A percentile compares a stretch with the other conserved stretches of the same genome.
Evolutionary conservation across 2,888 invertebrate species (phyloP).

Genomic region (Hypomecis atomaria): DNA sequence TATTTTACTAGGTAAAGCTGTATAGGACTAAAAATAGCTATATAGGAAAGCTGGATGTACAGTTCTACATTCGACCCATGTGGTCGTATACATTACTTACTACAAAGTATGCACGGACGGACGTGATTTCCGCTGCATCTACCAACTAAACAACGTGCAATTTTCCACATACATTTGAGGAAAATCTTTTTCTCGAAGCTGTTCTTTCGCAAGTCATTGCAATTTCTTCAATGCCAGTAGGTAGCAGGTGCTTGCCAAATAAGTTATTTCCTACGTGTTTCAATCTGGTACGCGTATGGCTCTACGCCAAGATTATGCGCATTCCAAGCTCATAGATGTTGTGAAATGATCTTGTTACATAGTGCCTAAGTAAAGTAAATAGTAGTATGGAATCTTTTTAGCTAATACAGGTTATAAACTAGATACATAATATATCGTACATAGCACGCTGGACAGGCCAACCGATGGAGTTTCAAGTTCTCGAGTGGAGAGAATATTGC

Average conservation of each 20-base stretch:
- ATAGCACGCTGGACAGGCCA: too few relatives aligned
- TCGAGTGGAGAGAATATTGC: too few relatives aligned
- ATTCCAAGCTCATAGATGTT: constrained; percentile 13
- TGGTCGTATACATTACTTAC: too few relatives aligned
- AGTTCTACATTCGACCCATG: too few relatives aligned
- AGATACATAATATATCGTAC: too few relatives aligned
- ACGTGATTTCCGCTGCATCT: not conserved
- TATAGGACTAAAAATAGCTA: too few relatives aligned
- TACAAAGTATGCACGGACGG: not conserved
- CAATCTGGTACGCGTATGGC: constrained; percentile 4
- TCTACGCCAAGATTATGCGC: constrained; percentile 15
- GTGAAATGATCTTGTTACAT: constrained; percentile 5
- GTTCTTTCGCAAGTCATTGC: not conserved
- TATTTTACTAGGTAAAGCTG: too few relatives aligned
- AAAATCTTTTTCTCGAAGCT: not conserved
- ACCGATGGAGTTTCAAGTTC: too few relatives aligned
- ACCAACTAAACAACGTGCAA: too few relatives aligned
- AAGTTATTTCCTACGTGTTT: constrained; percentile 3
- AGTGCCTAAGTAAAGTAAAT: not conserved
- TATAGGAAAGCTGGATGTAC: too few relatives aligned
- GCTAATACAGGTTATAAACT: too few relatives aligned
- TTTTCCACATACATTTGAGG: not conserved
- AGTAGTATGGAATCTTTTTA: too few relatives aligned
- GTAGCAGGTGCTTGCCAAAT: not conserved
- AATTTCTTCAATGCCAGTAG: not conserved